phyloP scores from a whole-genome alignment of 2,797 vertebrate species.

The Gadopsis bispinosus region DNA sequence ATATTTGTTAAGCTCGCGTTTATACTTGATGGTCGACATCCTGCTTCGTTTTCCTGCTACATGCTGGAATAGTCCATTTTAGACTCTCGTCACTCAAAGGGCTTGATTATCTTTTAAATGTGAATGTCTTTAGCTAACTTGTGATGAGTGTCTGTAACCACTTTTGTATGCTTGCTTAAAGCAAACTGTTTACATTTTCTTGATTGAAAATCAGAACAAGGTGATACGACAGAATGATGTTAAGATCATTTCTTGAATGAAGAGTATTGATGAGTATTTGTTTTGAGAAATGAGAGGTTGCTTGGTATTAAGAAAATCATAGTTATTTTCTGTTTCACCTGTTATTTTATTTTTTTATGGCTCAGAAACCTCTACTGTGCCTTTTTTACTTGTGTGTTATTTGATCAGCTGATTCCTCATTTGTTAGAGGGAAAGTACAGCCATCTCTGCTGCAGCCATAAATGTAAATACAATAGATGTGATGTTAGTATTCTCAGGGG shows the following conservation, averaged over 20 bases:
- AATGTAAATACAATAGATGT: conserved; percentile 37
- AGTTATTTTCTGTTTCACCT: conserved; percentile 48
- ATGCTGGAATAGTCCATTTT: conserved; percentile 35
- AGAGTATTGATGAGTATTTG: conserved; percentile 33
- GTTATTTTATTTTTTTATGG: conserved; percentile 23
- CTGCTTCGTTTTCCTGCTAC: conserved; percentile 39
- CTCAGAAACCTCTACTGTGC: conserved; percentile 43
- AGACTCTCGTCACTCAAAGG: conserved; percentile 34
- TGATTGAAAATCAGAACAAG: conserved; percentile 30
- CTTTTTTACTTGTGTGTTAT: conserved; percentile 46
- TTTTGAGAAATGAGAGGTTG: conserved; percentile 35
- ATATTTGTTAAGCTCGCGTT: conserved; percentile 22
- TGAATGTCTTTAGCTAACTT: conserved; percentile 70
- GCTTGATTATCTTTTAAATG: conserved; percentile 62
- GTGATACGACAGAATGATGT: conserved; percentile 9
- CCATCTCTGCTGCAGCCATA: conserved; percentile 39
- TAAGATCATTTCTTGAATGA: conserved; percentile 24
- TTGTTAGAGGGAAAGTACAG: conserved; percentile 41
- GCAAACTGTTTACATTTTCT: conserved; percentile 74
- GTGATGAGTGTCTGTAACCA: conserved; percentile 71
- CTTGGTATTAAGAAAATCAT: conserved; percentile 34
- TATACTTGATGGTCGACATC: conserved; percentile 17
- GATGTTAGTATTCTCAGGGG: conserved; percentile 33
- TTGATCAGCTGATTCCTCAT: conserved; percentile 37
- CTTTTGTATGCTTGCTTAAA: conserved; percentile 61